Conservation (phyloP, 2,797 vertebrate species). For the Rhinatrema bivittatum region DNA sequence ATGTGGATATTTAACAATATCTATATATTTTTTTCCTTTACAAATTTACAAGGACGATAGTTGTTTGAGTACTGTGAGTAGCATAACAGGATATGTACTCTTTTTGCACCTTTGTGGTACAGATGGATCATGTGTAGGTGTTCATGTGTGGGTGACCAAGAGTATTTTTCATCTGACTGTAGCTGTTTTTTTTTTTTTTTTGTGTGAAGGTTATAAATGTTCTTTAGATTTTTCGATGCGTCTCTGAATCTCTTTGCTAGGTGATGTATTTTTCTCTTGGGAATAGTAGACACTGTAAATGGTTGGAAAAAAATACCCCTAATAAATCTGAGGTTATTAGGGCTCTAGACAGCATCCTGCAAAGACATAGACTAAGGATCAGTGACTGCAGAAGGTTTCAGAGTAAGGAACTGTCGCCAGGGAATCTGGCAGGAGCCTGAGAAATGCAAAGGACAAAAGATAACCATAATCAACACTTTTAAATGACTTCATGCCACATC, state of each 20-base stretch:
- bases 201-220: constrained; percentile 24
- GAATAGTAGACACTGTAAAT: constrained; percentile 49
- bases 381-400: constrained; percentile 31
- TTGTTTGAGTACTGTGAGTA: too few species aligned
- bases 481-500: too few species aligned
- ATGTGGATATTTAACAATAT: too few species aligned
- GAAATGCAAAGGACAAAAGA: constrained; percentile 37
- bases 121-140: too few species aligned
- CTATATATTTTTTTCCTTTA: too few species aligned
- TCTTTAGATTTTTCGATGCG: constrained; percentile 30
- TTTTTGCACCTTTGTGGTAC: too few species aligned
- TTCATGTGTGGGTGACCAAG: not conserved
- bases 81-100: too few species aligned
- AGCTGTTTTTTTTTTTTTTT: too few species aligned
- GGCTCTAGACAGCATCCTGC: constrained; percentile 52
- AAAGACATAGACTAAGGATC: constrained; percentile 38
- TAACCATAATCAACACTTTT: too few species aligned
- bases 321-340: constrained; percentile 60
- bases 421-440: constrained; percentile 37
- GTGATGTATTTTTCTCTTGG: constrained; percentile 44
- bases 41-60: too few species aligned
- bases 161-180: constrained; percentile 11
- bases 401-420: constrained; percentile 47
- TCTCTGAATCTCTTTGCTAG: constrained; percentile 38
- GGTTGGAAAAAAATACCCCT: constrained; percentile 53